Evolutionary conservation across 2,888 invertebrate genomes (phyloP).

Genomic region (Stratiomys singularior): DNA sequence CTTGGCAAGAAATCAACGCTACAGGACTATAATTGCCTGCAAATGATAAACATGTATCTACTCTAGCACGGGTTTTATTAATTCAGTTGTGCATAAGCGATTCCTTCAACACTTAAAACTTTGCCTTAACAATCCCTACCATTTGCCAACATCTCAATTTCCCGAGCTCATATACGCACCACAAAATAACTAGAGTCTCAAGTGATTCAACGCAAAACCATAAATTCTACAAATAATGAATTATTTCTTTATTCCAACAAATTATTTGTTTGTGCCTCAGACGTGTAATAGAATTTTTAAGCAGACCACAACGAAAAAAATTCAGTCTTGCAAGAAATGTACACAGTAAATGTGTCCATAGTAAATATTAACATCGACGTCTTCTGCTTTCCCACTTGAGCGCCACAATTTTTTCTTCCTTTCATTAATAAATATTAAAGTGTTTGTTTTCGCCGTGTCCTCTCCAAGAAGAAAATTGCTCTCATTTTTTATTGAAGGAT

Average conservation of each 20-base stretch:
- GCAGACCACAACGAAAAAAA: conserved; percentile 9
- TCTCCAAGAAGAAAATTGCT: conserved; percentile 37
- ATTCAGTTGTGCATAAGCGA: too few species aligned
- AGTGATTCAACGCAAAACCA: neutral
- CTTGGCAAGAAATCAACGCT: too few species aligned
- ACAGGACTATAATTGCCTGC: too few species aligned
- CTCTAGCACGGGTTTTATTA: too few species aligned
- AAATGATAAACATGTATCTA: too few species aligned
- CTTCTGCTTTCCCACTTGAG: neutral
- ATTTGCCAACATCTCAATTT: too few species aligned
- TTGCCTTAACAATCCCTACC: too few species aligned
- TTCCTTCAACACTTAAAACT: too few species aligned
- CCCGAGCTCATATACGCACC: too few species aligned
- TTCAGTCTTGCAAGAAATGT: neutral
- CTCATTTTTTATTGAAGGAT: conserved; percentile 45
- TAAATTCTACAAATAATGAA: conserved; percentile 10
- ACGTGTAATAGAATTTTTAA: conserved; percentile 36
- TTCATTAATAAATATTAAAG: conserved; percentile 44
- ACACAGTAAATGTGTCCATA: neutral
- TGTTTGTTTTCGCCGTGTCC: conserved; percentile 36
- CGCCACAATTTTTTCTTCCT: conserved; percentile 8
- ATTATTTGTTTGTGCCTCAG: conserved; percentile 11
- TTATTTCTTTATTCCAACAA: conserved; percentile 17
- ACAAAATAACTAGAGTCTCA: neutral
- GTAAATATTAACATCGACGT: neutral